Evolutionary conservation across 1,140 invertebrate species (phyloP).

Genomic region (Anthonomus grandis): DNA sequence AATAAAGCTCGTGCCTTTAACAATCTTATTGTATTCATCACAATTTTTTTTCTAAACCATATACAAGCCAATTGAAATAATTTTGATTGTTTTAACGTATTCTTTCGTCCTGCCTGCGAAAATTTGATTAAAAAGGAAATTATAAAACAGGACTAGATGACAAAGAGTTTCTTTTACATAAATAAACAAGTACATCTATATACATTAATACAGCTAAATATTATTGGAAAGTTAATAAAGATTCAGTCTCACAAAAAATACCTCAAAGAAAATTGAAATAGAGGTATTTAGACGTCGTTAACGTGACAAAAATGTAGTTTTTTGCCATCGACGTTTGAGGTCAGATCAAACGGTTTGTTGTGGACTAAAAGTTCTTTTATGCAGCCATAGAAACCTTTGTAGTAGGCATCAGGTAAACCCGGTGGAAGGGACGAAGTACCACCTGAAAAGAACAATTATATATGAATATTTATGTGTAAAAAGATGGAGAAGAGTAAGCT

Average conservation of each 20-base stretch:
- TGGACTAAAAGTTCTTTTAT: constrained; percentile 44
- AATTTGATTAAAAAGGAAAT: background rate
- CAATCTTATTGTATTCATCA: constrained; percentile 8
- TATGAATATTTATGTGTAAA: too few species aligned
- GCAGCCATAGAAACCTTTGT: constrained; percentile 47
- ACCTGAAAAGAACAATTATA: constrained; percentile 32
- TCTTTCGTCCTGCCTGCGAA: background rate
- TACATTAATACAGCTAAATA: constrained; percentile 22
- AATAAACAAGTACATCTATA: constrained; percentile 18
- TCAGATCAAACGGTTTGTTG: constrained; percentile 42
- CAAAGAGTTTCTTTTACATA: too few species aligned
- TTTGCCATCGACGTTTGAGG: constrained; percentile 39
- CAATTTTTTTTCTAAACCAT: constrained; percentile 2
- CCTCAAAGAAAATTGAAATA: constrained; percentile 12
- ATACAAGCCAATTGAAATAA: background rate
- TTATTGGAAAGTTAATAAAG: constrained; percentile 29
- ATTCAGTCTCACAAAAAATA: constrained; percentile 31
- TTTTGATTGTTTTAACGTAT: background rate
- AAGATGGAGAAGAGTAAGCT: too few species aligned
- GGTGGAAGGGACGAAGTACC: constrained; percentile 40
- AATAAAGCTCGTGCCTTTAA: constrained; percentile 7
- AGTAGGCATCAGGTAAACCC: constrained; percentile 44
- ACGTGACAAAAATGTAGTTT: constrained; percentile 46
- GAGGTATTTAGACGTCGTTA: constrained; percentile 43
- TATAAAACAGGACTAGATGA: constrained; percentile 26